A percentile compares a stretch with the other conserved stretches of the same genome.
These are phyloP conservation scores for Cryptus armator DNA, from an alignment of 2,888 invertebrate genomes.

Conservation along the genomic window DNA sequence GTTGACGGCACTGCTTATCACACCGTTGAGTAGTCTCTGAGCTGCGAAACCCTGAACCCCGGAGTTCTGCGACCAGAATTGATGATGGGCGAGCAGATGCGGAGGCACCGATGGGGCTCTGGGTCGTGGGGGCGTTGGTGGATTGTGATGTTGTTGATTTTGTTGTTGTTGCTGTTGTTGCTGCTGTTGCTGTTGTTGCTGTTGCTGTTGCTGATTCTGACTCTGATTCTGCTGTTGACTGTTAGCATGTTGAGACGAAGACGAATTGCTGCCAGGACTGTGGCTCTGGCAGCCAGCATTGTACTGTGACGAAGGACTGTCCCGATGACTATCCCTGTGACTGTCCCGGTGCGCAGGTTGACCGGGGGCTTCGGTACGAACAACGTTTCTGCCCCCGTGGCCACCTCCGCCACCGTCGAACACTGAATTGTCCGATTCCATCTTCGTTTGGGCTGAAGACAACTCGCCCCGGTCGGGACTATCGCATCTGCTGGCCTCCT, in stretches of 20 bases:
- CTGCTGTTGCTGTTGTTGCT: constrained; percentile 73
- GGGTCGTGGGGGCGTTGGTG: constrained; percentile 77
- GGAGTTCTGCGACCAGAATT: constrained; percentile 83
- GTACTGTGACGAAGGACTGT: constrained; percentile 83
- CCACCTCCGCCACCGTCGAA: constrained; percentile 85
- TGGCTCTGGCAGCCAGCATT: constrained; percentile 78
- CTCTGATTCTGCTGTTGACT: constrained; percentile 68
- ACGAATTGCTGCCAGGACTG: constrained; percentile 79
- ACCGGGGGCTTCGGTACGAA: constrained; percentile 73
- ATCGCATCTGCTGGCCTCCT: constrained; percentile 79
- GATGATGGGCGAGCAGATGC: constrained; percentile 86
- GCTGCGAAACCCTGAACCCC: constrained; percentile 83
- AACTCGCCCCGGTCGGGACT: constrained; percentile 80
- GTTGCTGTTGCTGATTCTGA: constrained; percentile 74
- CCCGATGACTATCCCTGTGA: constrained; percentile 72
- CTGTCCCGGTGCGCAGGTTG: constrained; percentile 77
- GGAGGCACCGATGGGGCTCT: constrained; percentile 86
- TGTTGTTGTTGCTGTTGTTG: constrained; percentile 72
- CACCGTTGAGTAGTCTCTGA: constrained; percentile 83
- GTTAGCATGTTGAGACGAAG: constrained; percentile 67
- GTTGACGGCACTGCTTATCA: constrained; percentile 82
- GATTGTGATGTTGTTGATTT: constrained; percentile 71
- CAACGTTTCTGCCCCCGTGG: constrained; percentile 78
- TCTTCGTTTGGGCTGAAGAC: constrained; percentile 82
- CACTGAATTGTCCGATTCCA: constrained; percentile 86